Evolutionary conservation across 2,888 invertebrate genomes (phyloP), one percentile per base, ranked within the genome.

Genomic region (Megastigmus dorsalis): DNA sequence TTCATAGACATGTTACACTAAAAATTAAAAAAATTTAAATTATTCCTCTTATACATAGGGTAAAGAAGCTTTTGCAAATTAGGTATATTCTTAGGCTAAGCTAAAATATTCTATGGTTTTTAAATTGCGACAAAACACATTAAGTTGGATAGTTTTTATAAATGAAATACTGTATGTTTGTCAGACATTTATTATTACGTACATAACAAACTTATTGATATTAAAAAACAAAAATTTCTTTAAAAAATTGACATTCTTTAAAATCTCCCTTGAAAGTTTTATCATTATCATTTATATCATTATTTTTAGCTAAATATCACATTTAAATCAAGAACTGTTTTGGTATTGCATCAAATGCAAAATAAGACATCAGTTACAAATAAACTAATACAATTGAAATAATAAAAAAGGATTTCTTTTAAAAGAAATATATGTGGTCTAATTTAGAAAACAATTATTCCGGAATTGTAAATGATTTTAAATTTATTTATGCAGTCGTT

Each of bases 401-500:
- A 41, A 30, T n/a, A 54, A 20, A 38, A 7, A 30, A 66, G 26
- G 41, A 65, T 55, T 20, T 55, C 28, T 50, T 62, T 57, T 48
- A 15, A 13, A 43, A 38, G 10, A 10, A 43, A 70, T 1, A 43
- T 36, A 36, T 13, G 26, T 63, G 23, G 15, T 38, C 26, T 57
- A 43, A 65, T 65, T 23, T 52, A 66, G 28, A 66, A 65, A 33
- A 4, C 41, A 63, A 43, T 54, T 26, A 52, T 65, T 60, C 23
- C 54, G n/a, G 3, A 67, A 73, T 45, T 73, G 23, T 60, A 67
- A 59, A 66, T 59, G 23, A 67, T 54, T 63, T 62, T 13, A 33
- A 1, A 55, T 62, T 48, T 63, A 36, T 28, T 67, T 43, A 60
- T 41, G 36, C 55, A 54, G 38, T 48, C 52, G 18, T 70, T 54